Evolutionary conservation across 2,113 vertebrate genomes (phyloP).

Genomic region (Leucopsar rothschildi): DNA sequence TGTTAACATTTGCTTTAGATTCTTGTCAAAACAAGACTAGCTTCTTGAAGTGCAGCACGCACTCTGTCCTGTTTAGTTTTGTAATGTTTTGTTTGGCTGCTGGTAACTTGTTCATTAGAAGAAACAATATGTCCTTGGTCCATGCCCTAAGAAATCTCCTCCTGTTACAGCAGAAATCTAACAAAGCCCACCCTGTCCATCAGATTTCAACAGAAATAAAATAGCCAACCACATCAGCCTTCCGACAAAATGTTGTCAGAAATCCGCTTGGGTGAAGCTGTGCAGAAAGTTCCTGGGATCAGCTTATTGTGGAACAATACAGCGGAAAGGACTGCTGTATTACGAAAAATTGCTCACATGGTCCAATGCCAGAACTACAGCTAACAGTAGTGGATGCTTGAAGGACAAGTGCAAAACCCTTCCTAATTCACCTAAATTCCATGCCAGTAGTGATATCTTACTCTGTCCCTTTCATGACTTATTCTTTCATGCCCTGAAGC

Average conservation of each 20-base stretch:
- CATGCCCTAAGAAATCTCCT: background rate
- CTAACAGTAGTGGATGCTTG: background rate
- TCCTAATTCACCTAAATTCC: background rate
- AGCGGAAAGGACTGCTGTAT: background rate
- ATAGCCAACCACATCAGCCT: background rate
- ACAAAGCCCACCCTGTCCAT: background rate
- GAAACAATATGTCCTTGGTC: background rate
- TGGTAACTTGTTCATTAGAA: background rate
- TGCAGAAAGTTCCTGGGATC: background rate
- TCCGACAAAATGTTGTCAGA: background rate
- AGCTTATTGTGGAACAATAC: background rate
- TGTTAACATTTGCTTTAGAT: background rate
- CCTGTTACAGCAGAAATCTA: background rate
- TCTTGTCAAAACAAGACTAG: conserved; percentile 34
- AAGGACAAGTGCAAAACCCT: background rate
- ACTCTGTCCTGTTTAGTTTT: conserved; percentile 16
- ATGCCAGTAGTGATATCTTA: background rate
- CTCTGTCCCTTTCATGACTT: background rate
- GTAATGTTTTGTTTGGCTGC: conserved; percentile 42
- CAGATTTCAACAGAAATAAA: background rate
- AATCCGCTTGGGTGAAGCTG: background rate
- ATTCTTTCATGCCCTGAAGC: background rate
- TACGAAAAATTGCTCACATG: background rate
- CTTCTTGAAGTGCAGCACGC: background rate
- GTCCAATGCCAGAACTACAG: background rate